Evolutionary conservation across 2,888 invertebrate species (phyloP), one percentile per base, ranked within the genome.

Genomic region (Monoplex corrugatus): DNA sequence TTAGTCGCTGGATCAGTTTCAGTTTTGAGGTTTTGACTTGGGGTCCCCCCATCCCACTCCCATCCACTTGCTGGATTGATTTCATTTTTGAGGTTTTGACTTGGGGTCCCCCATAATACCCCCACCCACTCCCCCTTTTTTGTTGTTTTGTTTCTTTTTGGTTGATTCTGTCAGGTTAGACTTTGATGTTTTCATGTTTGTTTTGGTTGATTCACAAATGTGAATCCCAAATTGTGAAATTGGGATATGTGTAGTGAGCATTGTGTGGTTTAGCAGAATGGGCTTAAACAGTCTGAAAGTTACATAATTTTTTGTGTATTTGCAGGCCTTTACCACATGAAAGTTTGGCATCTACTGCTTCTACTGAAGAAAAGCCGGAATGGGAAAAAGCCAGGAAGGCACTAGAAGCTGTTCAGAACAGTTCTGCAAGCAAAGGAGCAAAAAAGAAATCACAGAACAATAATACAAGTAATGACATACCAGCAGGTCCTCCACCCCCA

Each of bases 311-410:
- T 8, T n/a, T 45, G n/a, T 57, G 63, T 68, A 28, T 28, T 35
- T 44, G 23, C 50, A 72, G 85, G 86, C 43, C 80, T 43, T 86
- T 45, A 87, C 38, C 72, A 50, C 23, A n/a, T 32, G 87, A 87
- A 44, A 86, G 84, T 32, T 38, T 85, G 38, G 83, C 78, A 68
- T 43, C 68, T 72, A 23, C 85, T 44, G 82, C 78, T 63, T 72
- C 50, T 44, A 83, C 63, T 50, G 89, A 90, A 75, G 86, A 89
- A 35, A 90, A 91, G 45, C 94, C 94, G 44, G 93, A 93, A 89
- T 95, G 95, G 95, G 94, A 94, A 88, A 93, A 93, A 84, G 95
- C 95, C 28, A 90, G 94, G 82, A 94, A 94, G 88, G 94, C 94
- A 8, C 90, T 95, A n/a, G 94, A 94, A 90, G 94, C 93, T 86